These are phyloP conservation scores for Gallinago solitaria DNA, from an alignment of 2,797 vertebrate genomes.

Conservation along the genomic window DNA sequence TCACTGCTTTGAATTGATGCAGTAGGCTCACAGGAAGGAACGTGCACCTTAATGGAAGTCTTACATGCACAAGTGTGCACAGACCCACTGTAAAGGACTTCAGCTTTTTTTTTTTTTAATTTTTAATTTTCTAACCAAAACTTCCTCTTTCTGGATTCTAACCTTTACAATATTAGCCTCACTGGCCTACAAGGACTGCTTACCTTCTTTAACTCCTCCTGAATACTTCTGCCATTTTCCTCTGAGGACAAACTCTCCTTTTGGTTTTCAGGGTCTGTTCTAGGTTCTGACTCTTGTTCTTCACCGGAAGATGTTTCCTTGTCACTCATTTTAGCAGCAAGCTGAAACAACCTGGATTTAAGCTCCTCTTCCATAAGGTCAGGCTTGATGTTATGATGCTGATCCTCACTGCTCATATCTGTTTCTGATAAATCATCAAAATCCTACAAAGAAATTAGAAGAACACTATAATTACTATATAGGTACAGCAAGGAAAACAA, in stretches of 20 bases:
- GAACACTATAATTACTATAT: neutral
- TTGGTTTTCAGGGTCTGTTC: slow-evolving; percentile 60
- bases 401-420: slow-evolving; percentile 74
- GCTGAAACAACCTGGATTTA: slow-evolving; percentile 79
- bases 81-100: neutral
- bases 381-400: slow-evolving; percentile 53
- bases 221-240: slow-evolving; percentile 71
- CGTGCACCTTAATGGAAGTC: neutral
- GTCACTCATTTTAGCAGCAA: slow-evolving; percentile 83
- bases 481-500: neutral
- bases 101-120: neutral
- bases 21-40: neutral
- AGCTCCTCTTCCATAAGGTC: slow-evolving; percentile 79
- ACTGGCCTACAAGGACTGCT: neutral
- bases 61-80: neutral
- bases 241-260: slow-evolving; percentile 74
- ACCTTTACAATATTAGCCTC: neutral
- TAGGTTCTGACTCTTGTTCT: slow-evolving; percentile 77
- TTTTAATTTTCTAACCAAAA: neutral
- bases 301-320: slow-evolving; percentile 88
- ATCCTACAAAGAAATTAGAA: slow-evolving; percentile 58
- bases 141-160: neutral
- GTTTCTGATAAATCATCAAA: slow-evolving; percentile 72
- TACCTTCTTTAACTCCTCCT: slow-evolving; percentile 81
- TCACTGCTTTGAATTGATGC: neutral